Evolutionary conservation across 2,113 vertebrate species (phyloP).

Genomic region (Megaleporinus macrocephalus): DNA sequence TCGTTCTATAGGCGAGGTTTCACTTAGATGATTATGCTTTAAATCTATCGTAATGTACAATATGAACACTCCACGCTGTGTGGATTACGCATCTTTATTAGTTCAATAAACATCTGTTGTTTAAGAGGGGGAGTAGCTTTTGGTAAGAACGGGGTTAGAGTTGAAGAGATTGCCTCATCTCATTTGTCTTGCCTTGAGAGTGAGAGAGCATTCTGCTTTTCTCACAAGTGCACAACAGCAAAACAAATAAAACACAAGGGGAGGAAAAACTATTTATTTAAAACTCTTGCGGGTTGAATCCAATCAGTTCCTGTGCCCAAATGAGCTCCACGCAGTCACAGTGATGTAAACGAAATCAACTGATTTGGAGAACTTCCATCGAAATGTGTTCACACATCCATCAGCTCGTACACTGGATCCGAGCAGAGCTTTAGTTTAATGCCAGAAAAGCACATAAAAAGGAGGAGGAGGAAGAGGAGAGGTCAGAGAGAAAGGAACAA

Average conservation of each 20-base stretch:
- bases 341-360: constrained; percentile 35
- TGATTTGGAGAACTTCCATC: constrained; percentile 11
- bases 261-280: constrained; percentile 23
- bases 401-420: constrained; percentile 34
- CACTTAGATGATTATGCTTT: constrained; percentile 23
- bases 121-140: constrained; percentile 24
- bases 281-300: constrained; percentile 20
- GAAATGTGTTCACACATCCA: constrained; percentile 45
- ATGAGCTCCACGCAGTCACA: constrained; percentile 21
- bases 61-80: constrained; percentile 62
- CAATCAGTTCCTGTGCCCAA: not conserved
- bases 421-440: constrained; percentile 25
- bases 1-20: constrained; percentile 12
- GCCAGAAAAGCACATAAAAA: constrained; percentile 26
- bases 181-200: constrained; percentile 28
- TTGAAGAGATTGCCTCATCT: constrained; percentile 14
- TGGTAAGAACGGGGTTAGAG: constrained; percentile 21
- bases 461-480: not conserved
- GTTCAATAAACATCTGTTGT: constrained; percentile 30
- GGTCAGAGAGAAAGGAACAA: constrained; percentile 19
- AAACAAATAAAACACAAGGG: constrained; percentile 31
- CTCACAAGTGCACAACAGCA: constrained; percentile 34
- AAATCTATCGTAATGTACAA: constrained; percentile 58
- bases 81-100: constrained; percentile 50
- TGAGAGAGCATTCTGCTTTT: constrained; percentile 13